A percentile compares a stretch with the other conserved stretches of the same genome.
phyloP scores from a whole-genome alignment of 2,888 invertebrate genomes.

The Cabera pusaria region DNA sequence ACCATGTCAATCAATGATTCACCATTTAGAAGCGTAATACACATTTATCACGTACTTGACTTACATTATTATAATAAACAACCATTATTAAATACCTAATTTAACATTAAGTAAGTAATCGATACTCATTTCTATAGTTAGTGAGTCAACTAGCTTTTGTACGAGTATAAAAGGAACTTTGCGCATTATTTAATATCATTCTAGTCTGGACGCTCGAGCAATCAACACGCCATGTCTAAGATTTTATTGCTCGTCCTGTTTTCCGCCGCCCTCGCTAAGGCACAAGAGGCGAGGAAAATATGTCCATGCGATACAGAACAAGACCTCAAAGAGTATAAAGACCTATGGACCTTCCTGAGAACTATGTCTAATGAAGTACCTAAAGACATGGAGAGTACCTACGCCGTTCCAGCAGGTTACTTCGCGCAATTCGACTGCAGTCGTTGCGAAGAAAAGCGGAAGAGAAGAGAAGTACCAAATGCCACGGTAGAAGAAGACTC shows the following conservation, averaged over 20 bases:
- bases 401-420: constrained; percentile 36
- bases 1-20: too few relatives aligned
- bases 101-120: too few relatives aligned
- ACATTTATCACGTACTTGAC: too few relatives aligned
- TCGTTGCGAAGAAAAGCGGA: constrained; percentile 32
- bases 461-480: too few relatives aligned
- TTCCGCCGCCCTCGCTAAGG: constrained; percentile 11
- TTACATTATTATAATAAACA: too few relatives aligned
- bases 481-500: constrained; percentile 5
- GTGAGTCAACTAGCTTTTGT: constrained; percentile 3
- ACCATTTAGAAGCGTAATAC: too few relatives aligned
- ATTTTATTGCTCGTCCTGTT: constrained; percentile 29
- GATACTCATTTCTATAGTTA: too few relatives aligned
- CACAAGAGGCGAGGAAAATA: constrained; percentile 16
- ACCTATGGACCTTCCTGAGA: constrained; percentile 29
- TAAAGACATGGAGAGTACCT: constrained; percentile 15
- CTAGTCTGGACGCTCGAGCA: neutral
- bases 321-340: constrained; percentile 11
- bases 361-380: constrained; percentile 25
- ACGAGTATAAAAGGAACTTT: constrained; percentile 5
- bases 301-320: constrained; percentile 19
- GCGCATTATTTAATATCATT: constrained; percentile 3
- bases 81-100: too few relatives aligned
- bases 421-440: constrained; percentile 37
- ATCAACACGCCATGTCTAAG: constrained; percentile 23